Percentiles rank a stretch among this genome's conserved stretches.
phyloP scores from a whole-genome alignment of 1,140 invertebrate genomes.

The Drosophila fuyamai region DNA sequence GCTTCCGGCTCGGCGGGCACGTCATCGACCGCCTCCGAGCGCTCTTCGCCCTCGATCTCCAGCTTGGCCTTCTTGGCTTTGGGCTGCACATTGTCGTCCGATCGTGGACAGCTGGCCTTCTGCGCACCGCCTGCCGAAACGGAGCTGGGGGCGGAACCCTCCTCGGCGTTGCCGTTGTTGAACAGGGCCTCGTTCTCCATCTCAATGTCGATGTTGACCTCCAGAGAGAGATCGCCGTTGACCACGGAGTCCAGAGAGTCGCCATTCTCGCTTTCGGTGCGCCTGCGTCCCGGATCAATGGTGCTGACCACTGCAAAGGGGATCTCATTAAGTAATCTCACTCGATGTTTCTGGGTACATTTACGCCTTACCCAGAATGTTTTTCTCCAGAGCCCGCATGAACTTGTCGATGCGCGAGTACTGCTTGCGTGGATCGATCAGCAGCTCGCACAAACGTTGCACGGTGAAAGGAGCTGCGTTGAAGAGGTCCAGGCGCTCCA shows the following conservation, averaged over 20 bases:
- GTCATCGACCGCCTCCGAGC: constrained; percentile 1
- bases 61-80: constrained; percentile 80
- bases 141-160: constrained; percentile 7
- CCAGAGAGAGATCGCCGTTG: constrained; percentile 87
- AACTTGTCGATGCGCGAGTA: constrained; percentile 98
- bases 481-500: constrained; percentile 93
- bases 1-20: not conserved
- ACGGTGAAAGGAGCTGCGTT: constrained; percentile 97
- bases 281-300: constrained; percentile 91
- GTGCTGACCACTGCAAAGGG: constrained; percentile 92
- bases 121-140: constrained; percentile 7
- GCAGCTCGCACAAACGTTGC: constrained; percentile 96
- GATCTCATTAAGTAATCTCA: not conserved
- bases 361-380: constrained; percentile 88
- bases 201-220: constrained; percentile 89
- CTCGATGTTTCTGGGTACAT: no score
- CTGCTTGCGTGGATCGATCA: constrained; percentile 95
- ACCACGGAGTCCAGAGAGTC: constrained; percentile 87
- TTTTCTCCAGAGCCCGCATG: constrained; percentile 97
- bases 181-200: constrained; percentile 88
- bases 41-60: constrained; percentile 57
- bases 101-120: constrained; percentile 58
- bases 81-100: constrained; percentile 56
- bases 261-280: constrained; percentile 88
- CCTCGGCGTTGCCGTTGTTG: constrained; percentile 83